Conservation (phyloP, 2,113 vertebrate species). For the Carlito syrichta region DNA sequence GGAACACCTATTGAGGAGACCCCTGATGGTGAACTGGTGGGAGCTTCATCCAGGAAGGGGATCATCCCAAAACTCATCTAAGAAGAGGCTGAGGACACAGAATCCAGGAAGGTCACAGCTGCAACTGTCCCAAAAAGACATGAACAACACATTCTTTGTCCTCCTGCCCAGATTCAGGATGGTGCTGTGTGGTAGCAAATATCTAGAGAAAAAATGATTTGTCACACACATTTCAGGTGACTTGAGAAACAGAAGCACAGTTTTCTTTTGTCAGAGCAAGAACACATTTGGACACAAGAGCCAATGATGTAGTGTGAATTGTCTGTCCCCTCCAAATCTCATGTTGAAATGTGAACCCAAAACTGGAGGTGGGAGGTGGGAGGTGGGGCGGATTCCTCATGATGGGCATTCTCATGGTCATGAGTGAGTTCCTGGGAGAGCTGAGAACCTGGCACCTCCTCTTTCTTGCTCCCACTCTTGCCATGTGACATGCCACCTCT, state of each 20-base stretch:
- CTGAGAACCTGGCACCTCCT: too few relatives aligned
- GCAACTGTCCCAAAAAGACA: rapidly evolving
- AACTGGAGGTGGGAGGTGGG: too few relatives aligned
- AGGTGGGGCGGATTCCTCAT: too few relatives aligned
- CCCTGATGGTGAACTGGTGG: rapidly evolving
- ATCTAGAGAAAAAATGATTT: rapidly evolving
- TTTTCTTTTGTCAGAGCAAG: rapidly evolving
- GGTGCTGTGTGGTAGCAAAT: too few relatives aligned
- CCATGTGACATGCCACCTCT: too few relatives aligned
- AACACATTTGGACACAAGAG: neutral
- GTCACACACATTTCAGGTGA: rapidly evolving
- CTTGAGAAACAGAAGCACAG: rapidly evolving
- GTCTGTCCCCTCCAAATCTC: too few relatives aligned
- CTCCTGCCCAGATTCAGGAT: neutral
- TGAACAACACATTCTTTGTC: rapidly evolving
- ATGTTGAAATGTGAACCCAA: too few relatives aligned
- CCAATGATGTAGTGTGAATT: too few relatives aligned
- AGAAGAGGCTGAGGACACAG: neutral
- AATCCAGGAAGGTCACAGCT: rapidly evolving
- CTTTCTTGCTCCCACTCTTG: too few relatives aligned
- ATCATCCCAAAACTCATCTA: rapidly evolving
- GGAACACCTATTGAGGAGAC: rapidly evolving
- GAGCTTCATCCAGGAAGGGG: rapidly evolving
- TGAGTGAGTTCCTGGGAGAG: too few relatives aligned
- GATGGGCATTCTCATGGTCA: too few relatives aligned